Percentiles rank a stretch among this genome's conserved stretches.
Conservation (phyloP, 2,797 vertebrate species). For the Mormyrus hasselquistii region DNA sequence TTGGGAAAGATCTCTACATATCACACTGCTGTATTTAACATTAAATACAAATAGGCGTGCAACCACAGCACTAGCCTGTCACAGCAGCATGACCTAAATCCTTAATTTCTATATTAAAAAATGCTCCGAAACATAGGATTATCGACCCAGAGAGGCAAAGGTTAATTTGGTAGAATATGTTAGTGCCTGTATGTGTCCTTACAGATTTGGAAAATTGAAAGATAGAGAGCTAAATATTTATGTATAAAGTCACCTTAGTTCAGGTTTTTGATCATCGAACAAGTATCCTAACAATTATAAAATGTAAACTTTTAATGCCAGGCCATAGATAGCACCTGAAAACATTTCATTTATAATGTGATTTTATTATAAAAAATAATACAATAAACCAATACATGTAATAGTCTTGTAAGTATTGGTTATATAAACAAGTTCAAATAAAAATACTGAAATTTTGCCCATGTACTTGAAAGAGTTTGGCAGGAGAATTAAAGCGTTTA, state of each 20-base stretch:
- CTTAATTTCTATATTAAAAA: neutral
- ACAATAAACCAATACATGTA: neutral
- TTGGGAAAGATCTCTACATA: neutral
- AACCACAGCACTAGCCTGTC: neutral
- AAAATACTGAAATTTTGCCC: neutral
- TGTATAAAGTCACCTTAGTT: neutral
- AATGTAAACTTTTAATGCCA: neutral
- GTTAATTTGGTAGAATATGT: neutral
- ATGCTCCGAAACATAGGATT: neutral
- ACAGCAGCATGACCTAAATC: neutral
- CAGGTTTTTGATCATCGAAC: neutral
- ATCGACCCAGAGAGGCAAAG: neutral
- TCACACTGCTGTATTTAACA: neutral
- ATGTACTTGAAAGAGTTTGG: neutral
- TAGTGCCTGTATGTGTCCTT: neutral
- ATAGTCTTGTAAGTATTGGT: neutral
- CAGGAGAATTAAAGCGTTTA: neutral
- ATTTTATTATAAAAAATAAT: neutral
- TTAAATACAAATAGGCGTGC: neutral
- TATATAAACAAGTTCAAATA: neutral
- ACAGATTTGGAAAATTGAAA: neutral
- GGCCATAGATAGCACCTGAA: neutral
- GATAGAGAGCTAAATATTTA: neutral
- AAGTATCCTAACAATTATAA: neutral
- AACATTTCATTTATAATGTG: neutral